A percentile compares a stretch with the other conserved stretches of the same genome.
Evolutionary conservation across 1,140 invertebrate genomes (phyloP).

Genomic region (Meloidogyne floridensis): DNA sequence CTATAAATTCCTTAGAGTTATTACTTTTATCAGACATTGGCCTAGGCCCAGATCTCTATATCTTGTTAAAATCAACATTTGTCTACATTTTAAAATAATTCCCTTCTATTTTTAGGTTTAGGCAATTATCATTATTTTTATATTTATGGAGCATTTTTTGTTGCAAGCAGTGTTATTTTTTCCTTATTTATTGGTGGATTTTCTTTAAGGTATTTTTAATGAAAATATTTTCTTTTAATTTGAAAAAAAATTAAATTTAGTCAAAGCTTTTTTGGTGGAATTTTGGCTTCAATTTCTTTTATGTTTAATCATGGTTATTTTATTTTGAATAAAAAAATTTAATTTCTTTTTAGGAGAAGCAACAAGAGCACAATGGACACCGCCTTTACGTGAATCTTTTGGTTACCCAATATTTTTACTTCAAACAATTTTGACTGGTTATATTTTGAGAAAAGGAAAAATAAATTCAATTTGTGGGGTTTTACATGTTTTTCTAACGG

Average conservation of each 20-base stretch:
- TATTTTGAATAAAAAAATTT: background rate
- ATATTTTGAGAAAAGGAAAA: constrained; percentile 54
- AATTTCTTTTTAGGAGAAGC: constrained; percentile 69
- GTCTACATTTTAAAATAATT: constrained; percentile 25
- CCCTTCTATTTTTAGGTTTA: constrained; percentile 36
- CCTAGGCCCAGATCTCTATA: too few relatives aligned
- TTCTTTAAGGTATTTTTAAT: constrained; percentile 50
- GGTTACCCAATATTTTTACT: constrained; percentile 75
- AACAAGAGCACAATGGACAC: constrained; percentile 81
- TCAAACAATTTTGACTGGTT: constrained; percentile 68
- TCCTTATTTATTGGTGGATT: constrained; percentile 56
- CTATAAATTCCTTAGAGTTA: too few relatives aligned
- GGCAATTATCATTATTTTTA: constrained; percentile 65
- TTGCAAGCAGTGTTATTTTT: constrained; percentile 57
- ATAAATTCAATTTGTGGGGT: background rate
- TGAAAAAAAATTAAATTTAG: constrained; percentile 66
- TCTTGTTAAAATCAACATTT: too few relatives aligned
- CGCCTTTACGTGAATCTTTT: constrained; percentile 80
- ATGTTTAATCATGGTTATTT: constrained; percentile 75
- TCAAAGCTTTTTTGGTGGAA: constrained; percentile 74
- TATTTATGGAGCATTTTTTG: constrained; percentile 53
- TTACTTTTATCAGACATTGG: too few relatives aligned
- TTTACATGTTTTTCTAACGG: constrained; percentile 33
- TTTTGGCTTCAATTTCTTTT: constrained; percentile 74
- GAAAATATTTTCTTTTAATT: constrained; percentile 20